Conservation (phyloP, 2,797 vertebrate species). For the Dermochelys coriacea region DNA sequence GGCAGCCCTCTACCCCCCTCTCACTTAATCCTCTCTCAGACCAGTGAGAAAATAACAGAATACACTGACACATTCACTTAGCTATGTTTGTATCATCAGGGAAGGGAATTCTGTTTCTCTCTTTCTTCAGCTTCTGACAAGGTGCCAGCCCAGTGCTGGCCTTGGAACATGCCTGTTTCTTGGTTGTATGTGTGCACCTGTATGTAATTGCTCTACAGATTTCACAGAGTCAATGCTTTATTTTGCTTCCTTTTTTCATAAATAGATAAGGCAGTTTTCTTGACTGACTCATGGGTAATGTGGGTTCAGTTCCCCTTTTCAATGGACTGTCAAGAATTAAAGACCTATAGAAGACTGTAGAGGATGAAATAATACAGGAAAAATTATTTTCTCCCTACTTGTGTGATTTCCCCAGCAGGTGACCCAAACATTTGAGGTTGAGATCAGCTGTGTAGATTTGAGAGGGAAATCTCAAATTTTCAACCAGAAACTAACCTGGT, state of each 20-base stretch:
- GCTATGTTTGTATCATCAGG: not conserved
- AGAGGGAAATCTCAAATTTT: not conserved
- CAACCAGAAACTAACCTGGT: not conserved
- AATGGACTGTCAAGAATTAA: not conserved
- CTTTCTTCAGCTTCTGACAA: not conserved
- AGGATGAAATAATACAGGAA: not conserved
- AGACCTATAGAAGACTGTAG: not conserved
- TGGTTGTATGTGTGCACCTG: not conserved
- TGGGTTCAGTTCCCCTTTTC: not conserved
- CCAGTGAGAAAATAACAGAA: not conserved
- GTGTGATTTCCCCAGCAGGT: not conserved
- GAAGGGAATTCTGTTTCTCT: not conserved
- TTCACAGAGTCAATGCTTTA: not conserved
- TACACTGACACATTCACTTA: not conserved
- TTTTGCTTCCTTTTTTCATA: not conserved
- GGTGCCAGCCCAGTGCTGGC: not conserved
- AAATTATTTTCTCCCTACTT: conserved; percentile 8
- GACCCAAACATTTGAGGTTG: conserved; percentile 17
- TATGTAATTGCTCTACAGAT: not conserved
- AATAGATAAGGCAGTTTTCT: not conserved
- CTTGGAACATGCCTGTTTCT: not conserved
- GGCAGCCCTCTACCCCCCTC: accelerated
- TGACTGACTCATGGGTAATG: not conserved
- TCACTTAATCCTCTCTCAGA: not conserved
- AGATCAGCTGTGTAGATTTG: not conserved